Conservation (phyloP, 2,113 vertebrate species). For the Ceyx margarethae region DNA sequence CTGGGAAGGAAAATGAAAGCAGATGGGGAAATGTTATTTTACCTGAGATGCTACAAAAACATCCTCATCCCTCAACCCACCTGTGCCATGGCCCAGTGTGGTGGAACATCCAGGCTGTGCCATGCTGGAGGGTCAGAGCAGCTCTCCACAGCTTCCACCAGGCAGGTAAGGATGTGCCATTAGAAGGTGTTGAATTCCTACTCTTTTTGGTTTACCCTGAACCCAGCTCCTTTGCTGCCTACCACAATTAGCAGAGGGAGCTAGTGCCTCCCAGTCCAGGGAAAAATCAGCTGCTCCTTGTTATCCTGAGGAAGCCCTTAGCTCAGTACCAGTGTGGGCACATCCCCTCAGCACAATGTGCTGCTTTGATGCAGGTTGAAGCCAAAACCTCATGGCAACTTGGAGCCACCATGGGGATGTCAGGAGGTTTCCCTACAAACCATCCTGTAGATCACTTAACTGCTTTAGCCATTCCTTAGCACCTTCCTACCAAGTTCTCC, state of each 20-base stretch:
- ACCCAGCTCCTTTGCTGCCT: background rate
- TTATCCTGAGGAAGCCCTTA: background rate
- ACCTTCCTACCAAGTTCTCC: background rate
- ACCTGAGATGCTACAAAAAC: background rate
- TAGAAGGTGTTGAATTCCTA: background rate
- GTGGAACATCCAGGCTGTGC: background rate
- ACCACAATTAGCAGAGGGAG: background rate
- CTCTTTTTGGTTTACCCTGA: background rate
- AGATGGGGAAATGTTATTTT: background rate
- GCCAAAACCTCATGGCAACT: background rate
- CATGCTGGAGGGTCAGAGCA: rapidly evolving
- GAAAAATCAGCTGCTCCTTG: background rate
- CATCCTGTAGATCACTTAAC: background rate
- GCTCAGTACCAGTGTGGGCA: background rate
- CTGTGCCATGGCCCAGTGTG: rapidly evolving
- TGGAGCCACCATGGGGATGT: background rate
- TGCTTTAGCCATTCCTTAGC: background rate
- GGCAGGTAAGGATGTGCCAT: background rate
- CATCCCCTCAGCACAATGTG: rapidly evolving
- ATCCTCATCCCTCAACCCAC: too few relatives aligned
- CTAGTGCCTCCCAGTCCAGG: background rate
- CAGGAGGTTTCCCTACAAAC: background rate
- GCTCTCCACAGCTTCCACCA: background rate
- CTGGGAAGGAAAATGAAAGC: background rate
- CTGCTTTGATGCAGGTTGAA: background rate